These are phyloP conservation scores for Carpatolechia fugitivella DNA, from an alignment of 2,888 invertebrate species.

Conservation along the genomic window DNA sequence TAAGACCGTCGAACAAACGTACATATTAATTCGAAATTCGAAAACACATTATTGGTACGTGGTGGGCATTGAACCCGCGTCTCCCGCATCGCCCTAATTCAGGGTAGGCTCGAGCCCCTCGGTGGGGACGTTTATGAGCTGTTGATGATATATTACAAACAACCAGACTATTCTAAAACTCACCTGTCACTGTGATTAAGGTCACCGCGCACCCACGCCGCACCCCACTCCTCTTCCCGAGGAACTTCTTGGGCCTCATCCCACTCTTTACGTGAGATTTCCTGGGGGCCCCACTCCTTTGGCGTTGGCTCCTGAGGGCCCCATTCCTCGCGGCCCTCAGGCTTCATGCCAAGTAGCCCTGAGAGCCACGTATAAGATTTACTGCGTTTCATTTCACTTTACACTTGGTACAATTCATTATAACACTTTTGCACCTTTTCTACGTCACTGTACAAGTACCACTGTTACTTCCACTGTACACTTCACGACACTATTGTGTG, in stretches of 20 bases:
- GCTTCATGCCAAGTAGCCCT: slow-evolving; percentile 58
- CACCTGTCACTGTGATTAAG: slow-evolving; percentile 62
- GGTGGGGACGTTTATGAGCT: too few relatives aligned
- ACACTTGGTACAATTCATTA: slow-evolving; percentile 24
- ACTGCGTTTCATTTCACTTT: slow-evolving; percentile 62
- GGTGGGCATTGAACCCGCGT: too few relatives aligned
- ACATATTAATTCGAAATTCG: too few relatives aligned
- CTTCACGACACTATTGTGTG: background rate
- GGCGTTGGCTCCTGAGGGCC: slow-evolving; percentile 30
- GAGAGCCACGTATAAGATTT: slow-evolving; percentile 75
- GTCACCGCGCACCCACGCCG: slow-evolving; percentile 63
- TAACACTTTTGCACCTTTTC: background rate
- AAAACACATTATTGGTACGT: too few relatives aligned
- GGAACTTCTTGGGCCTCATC: background rate
- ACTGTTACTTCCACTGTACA: slow-evolving; percentile 8
- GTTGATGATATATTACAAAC: too few relatives aligned
- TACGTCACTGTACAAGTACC: slow-evolving; percentile 15
- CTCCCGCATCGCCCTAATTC: too few relatives aligned
- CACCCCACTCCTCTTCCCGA: slow-evolving; percentile 61
- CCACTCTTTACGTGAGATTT: background rate
- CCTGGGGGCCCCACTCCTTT: slow-evolving; percentile 15
- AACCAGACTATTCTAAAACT: slow-evolving; percentile 25
- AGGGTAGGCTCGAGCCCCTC: too few relatives aligned
- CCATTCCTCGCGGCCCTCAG: slow-evolving; percentile 31
- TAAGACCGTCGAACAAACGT: too few relatives aligned